Conservation (phyloP, 2,888 invertebrate genomes). For the Sarcophaga carnaria region DNA sequence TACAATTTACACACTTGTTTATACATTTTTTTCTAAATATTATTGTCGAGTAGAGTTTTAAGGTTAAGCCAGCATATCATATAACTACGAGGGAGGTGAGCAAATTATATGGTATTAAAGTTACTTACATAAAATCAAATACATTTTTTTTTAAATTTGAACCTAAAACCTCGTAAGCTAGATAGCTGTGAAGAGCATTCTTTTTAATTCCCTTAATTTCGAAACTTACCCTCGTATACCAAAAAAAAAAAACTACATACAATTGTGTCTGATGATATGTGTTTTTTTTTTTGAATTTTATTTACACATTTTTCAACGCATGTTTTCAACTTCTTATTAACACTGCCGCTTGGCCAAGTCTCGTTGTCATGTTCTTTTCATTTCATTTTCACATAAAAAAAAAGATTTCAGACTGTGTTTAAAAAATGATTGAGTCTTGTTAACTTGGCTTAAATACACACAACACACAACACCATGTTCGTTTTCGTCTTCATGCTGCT, state of each 20-base stretch:
- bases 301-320: constrained; percentile 45
- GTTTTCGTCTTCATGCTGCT: constrained; percentile 8
- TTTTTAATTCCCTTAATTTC: neutral
- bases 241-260: constrained; percentile 9
- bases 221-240: neutral
- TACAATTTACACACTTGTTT: constrained; percentile 20
- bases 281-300: constrained; percentile 24
- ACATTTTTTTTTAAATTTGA: too few relatives aligned
- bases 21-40: neutral
- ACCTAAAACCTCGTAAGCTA: too few relatives aligned
- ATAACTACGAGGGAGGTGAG: neutral
- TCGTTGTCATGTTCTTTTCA: constrained; percentile 51
- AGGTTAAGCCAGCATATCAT: neutral
- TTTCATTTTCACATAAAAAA: constrained; percentile 9
- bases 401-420: neutral
- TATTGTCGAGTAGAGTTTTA: neutral
- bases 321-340: constrained; percentile 60
- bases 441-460: constrained; percentile 41
- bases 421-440: constrained; percentile 33
- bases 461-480: constrained; percentile 7
- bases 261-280: constrained; percentile 12
- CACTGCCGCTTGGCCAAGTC: constrained; percentile 51
- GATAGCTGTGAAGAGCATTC: neutral
- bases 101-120: neutral
- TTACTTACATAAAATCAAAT: too few relatives aligned